Evolutionary conservation across 1,140 invertebrate genomes (phyloP), one percentile per base, ranked within the genome.

Genomic region (Hetaerina americana): DNA sequence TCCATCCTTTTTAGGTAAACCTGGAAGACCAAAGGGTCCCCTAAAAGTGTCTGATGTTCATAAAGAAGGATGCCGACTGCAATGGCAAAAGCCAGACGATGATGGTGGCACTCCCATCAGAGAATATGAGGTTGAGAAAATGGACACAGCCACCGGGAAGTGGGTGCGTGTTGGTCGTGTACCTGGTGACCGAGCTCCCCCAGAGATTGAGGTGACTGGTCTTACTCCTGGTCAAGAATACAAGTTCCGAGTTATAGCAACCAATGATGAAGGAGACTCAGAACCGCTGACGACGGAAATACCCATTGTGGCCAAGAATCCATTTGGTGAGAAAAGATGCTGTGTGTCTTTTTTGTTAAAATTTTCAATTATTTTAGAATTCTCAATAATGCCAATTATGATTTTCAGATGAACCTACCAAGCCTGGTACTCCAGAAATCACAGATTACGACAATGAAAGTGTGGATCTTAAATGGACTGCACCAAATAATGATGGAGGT

Each of bases 211-310:
- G 73, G 89, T 97, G n/a, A 92, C 90, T 15, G 92, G 94, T 12
- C 83, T 99, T 5, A 92, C 91, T 77, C 94, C 95, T 24, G 93
- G 93, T 8, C 89, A 92, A 73, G 92, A 96, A 79, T 99, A 99
- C 81, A 93, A 96, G 83, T 99, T 99, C 88, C 85, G 96, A 57
- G 96, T 99, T 0, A 92, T 90, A 0, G 97, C 97, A 68, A 89
- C 96, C 70, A 99, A 99, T 79, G 92, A 94, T 74, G 94, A 98
- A 82, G 97, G 97, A 29, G 93, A 96, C 76, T 97, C 95, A 5
- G 95, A 98, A 75, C 96, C 95, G 5, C 82, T 99, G 27, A 89
- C 90, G 66, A 92, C 95, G 29, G 89, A 93, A 27, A 87, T 87
- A 27, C 87, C 91, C 26, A 91, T 92, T 31, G 82, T 96, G 22